These are phyloP conservation scores for Litoditis marina DNA, from an alignment of 2,888 invertebrate species.

Conservation along the genomic window DNA sequence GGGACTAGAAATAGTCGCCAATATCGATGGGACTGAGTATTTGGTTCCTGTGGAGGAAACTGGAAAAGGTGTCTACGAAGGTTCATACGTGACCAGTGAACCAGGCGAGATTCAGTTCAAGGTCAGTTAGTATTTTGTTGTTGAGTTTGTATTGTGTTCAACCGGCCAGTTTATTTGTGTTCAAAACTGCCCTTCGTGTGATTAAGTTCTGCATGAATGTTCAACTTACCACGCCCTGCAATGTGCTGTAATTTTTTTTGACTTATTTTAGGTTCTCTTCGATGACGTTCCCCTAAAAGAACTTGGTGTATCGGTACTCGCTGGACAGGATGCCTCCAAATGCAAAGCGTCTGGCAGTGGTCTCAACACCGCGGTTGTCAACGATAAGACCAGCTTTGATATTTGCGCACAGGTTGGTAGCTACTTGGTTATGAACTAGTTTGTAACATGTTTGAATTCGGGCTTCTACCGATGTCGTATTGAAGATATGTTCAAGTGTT, in stretches of 20 bases:
- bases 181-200: no score
- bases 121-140: background rate
- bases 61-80: background rate
- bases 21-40: conserved; percentile 23
- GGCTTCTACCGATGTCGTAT: background rate
- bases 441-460: background rate
- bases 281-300: conserved; percentile 30
- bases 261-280: conserved; percentile 25
- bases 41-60: conserved; percentile 16
- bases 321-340: conserved; percentile 31
- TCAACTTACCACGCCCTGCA: no score
- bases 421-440: background rate
- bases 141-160: no score
- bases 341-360: conserved; percentile 25
- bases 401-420: conserved; percentile 32
- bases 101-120: background rate
- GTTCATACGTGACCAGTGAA: background rate
- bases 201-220: no score
- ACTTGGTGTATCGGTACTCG: conserved; percentile 19
- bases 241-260: no score
- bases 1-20: conserved; percentile 22
- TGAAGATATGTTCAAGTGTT: no score
- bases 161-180: no score
- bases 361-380: conserved; percentile 29
- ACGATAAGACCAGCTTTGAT: conserved; percentile 28